A percentile compares a stretch with the other conserved stretches of the same genome.
phyloP scores from a whole-genome alignment of 2,888 invertebrate species.

The Mantis religiosa region DNA sequence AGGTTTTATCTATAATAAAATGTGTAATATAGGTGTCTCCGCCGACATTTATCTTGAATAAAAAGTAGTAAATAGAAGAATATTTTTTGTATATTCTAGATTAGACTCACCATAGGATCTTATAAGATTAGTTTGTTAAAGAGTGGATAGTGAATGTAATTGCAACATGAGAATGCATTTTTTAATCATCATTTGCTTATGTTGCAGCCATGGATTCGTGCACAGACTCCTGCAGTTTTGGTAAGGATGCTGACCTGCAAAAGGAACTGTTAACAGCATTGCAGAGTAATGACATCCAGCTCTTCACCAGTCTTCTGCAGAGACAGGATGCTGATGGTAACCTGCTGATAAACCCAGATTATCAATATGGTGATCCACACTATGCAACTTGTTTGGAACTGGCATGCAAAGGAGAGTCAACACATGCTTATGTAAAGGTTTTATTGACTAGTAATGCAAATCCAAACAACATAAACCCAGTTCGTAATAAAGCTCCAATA shows the following conservation, averaged over 20 bases:
- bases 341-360: background rate
- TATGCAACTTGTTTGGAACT: slow-evolving; percentile 10
- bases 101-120: too few species aligned
- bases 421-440: background rate
- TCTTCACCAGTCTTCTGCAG: background rate
- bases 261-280: background rate
- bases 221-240: background rate
- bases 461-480: slow-evolving; percentile 7
- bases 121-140: too few species aligned
- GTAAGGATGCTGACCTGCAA: background rate
- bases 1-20: too few species aligned
- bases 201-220: background rate
- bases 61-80: too few species aligned
- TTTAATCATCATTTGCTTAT: background rate
- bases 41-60: too few species aligned
- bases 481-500: background rate
- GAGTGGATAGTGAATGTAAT: too few species aligned
- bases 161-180: too few species aligned
- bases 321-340: background rate
- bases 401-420: background rate
- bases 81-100: too few species aligned
- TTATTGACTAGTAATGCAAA: background rate
- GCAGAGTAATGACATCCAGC: background rate
- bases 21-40: too few species aligned
- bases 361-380: slow-evolving; percentile 6